Conservation (phyloP, 2,888 invertebrate species). For the Spatulosminthurus flaviceps region DNA sequence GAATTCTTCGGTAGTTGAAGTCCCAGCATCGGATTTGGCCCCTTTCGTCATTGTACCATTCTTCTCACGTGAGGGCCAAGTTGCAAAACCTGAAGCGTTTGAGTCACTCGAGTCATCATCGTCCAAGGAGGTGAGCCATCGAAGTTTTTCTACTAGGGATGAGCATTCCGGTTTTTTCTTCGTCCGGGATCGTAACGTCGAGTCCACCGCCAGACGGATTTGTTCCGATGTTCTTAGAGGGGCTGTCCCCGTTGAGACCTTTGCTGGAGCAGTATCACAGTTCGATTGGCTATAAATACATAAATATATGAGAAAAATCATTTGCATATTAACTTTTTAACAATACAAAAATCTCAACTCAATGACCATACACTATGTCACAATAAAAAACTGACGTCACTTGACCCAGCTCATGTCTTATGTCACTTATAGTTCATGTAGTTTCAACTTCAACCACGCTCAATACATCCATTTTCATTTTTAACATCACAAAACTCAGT, state of each 20-base stretch:
- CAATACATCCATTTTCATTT: no score
- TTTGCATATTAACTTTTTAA: no score
- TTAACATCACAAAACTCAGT: no score
- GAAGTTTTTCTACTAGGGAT: constrained; percentile 85
- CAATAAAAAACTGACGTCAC: no score
- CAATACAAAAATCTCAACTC: no score
- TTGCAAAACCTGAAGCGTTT: constrained; percentile 56
- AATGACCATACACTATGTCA: no score
- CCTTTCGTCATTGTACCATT: constrained; percentile 56
- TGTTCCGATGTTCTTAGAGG: constrained; percentile 63
- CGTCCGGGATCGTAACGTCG: constrained; percentile 71
- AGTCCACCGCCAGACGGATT: constrained; percentile 72
- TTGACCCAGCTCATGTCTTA: no score
- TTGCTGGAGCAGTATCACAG: constrained; percentile 48
- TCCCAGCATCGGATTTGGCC: constrained; percentile 62
- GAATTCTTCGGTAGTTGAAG: constrained; percentile 58
- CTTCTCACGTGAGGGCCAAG: constrained; percentile 63
- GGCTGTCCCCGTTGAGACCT: constrained; percentile 63
- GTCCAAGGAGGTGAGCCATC: constrained; percentile 84
- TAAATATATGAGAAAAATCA: background rate
- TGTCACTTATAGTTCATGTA: no score
- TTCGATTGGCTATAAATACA: background rate
- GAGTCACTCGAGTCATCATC: constrained; percentile 71
- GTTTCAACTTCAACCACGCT: no score
- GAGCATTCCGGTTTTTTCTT: constrained; percentile 69